Evolutionary conservation across 2,797 vertebrate genomes (phyloP).

Genomic region (Macropodus opercularis): DNA sequence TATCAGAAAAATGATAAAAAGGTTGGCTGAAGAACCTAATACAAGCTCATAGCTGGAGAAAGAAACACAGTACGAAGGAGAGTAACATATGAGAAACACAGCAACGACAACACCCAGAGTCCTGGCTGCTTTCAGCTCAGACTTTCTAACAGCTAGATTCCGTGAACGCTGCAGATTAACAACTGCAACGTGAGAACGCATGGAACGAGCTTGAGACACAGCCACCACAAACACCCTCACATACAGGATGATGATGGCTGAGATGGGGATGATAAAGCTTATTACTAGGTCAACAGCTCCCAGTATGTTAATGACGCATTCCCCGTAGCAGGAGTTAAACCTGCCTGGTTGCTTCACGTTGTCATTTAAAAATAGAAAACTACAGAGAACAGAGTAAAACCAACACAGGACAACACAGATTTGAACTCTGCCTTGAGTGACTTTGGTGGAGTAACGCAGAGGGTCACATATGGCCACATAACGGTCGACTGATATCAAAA

Average conservation of each 20-base stretch:
- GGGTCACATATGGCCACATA: too few relatives aligned
- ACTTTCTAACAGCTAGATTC: background rate
- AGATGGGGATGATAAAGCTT: background rate
- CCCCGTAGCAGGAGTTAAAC: background rate
- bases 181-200: background rate
- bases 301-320: background rate
- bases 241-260: background rate
- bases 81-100: constrained; percentile 40
- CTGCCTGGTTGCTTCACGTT: background rate
- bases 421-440: too few relatives aligned
- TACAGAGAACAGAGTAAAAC: too few relatives aligned
- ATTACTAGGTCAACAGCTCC: background rate
- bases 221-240: background rate
- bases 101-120: constrained; percentile 8
- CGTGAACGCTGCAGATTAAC: background rate
- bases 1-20: too few relatives aligned
- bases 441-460: too few relatives aligned
- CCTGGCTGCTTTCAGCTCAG: constrained; percentile 13
- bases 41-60: too few relatives aligned
- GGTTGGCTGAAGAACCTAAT: too few relatives aligned
- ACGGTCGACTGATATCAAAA: too few relatives aligned
- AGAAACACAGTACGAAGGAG: constrained; percentile 40
- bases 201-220: constrained; percentile 6
- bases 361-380: background rate
- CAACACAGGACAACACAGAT: too few relatives aligned